Evolutionary conservation across 1,140 invertebrate genomes (phyloP).

Genomic region (Drosophila sp.): DNA sequence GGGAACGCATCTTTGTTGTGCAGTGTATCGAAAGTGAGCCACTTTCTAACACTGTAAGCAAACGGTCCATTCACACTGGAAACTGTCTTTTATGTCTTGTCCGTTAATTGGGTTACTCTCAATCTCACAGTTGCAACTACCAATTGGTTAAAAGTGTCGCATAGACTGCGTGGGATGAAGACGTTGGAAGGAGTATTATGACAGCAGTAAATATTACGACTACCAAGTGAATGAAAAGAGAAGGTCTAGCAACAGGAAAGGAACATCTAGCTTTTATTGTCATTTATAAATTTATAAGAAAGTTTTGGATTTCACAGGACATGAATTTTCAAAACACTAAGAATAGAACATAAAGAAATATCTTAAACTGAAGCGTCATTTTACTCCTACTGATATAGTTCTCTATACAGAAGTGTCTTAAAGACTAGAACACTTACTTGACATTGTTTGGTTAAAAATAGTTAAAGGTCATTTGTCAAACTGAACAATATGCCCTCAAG

Average conservation of each 20-base stretch:
- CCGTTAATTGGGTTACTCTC: conserved; percentile 45
- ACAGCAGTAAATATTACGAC: conserved; percentile 35
- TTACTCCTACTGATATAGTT: background rate
- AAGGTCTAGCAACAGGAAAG: background rate
- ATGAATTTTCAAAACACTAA: no score
- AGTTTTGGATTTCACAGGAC: background rate
- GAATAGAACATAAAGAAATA: no score
- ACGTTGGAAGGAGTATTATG: conserved; percentile 23
- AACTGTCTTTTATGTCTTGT: conserved; percentile 61
- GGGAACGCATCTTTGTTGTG: conserved; percentile 67
- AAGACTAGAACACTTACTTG: background rate
- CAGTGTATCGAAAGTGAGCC: conserved; percentile 74
- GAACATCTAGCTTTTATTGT: background rate
- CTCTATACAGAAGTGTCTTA: no score
- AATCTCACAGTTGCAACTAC: conserved; percentile 27
- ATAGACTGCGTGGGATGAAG: conserved; percentile 23
- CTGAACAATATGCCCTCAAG: conserved; percentile 21
- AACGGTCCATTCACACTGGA: conserved; percentile 37
- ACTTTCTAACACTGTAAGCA: conserved; percentile 69
- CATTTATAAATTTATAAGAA: background rate
- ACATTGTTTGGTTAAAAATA: background rate
- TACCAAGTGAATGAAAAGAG: conserved; percentile 12
- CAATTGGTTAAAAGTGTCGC: conserved; percentile 40
- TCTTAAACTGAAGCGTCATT: background rate
- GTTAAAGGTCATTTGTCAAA: conserved; percentile 45